Base-by-base conservation (phyloP, 2,113 vertebrate species). In the Toxotes chatareus region DNA sequence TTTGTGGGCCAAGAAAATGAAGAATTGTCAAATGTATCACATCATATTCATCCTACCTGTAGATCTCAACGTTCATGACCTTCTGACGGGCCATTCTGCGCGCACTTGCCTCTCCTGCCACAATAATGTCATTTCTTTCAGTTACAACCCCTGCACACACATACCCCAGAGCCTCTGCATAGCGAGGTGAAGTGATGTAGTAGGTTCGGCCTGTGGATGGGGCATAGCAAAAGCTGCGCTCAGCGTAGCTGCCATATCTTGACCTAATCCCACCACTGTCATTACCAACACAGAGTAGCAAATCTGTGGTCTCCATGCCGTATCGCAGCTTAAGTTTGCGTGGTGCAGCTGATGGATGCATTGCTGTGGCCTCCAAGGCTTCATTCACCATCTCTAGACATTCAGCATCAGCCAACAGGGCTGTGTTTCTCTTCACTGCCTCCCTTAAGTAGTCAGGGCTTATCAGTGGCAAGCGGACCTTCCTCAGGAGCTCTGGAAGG, bases 221-320 rank as follows among this genome's bases (percentile, higher is more conserved):
- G 56, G 97, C 96, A 0, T 94, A 99, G 80, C 98, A 99, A 83
- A 99, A 99, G 79, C 97, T 99, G 63, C 95, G 95, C n/a, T 99
- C 98, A 0, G 95, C 88, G 1, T 96, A 99, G 92, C 79, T 98
- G 57, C 95, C 95, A 0, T 95, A 97, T 46, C 97, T 95, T 16
- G 98, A 98, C 62, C 96, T 94, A 79, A 99, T 97, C n/a, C 98
- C 98, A 0, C 94, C 90, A 1, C 95, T 84, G 21, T 98, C 97
- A 69, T 97, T 99, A 57, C 98, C 98, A 0, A 99, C 88, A 79
- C 98, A 99, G 53, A 99, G 97, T 60, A 99, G 93, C 72, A 99
- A 94, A 57, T 95, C 96, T 0, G 98, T 97, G 0, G 96, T 98
- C 93, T 99, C 98, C 98, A 99, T 99, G 85, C 98, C 98, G 0